phyloP scores from a whole-genome alignment of 1,140 invertebrate species.

The Hestina assimilis region DNA sequence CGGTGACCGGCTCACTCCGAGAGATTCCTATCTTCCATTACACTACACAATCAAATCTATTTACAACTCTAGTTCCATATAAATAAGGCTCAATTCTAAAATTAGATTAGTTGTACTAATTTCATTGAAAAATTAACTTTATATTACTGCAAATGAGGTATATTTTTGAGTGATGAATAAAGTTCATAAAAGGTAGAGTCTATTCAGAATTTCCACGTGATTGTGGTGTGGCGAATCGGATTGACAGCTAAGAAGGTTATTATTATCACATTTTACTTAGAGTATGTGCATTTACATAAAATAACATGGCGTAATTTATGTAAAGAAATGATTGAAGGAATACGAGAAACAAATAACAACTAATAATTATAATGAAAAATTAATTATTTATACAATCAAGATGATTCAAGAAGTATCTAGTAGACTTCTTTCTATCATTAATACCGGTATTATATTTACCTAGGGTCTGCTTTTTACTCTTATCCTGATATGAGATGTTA shows the following conservation, averaged over 20 bases:
- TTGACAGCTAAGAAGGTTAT: conserved; percentile 75
- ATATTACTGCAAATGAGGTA: conserved; percentile 27
- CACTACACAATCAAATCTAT: conserved; percentile 19
- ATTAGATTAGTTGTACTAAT: not conserved
- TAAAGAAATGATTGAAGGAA: conserved; percentile 12
- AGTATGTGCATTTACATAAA: conserved; percentile 68
- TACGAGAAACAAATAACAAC: not conserved
- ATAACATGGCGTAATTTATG: conserved; percentile 37
- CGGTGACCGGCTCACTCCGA: conserved; percentile 54
- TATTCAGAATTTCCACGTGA: conserved; percentile 62
- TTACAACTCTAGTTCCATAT: conserved; percentile 20
- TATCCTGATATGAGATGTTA: no score
- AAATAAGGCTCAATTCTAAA: conserved; percentile 25
- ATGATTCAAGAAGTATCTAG: no score
- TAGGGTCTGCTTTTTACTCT: no score
- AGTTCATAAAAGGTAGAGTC: conserved; percentile 32
- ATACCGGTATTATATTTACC: no score
- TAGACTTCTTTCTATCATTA: no score
- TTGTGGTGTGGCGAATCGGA: conserved; percentile 67
- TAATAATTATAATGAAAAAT: no score
- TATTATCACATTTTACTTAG: conserved; percentile 76
- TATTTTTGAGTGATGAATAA: conserved; percentile 31
- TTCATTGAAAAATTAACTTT: conserved; percentile 24
- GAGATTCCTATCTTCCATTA: conserved; percentile 65
- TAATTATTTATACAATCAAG: no score